These are phyloP conservation scores for Agapetus fuscipes DNA, from an alignment of 2,888 invertebrate species.

Conservation along the genomic window DNA sequence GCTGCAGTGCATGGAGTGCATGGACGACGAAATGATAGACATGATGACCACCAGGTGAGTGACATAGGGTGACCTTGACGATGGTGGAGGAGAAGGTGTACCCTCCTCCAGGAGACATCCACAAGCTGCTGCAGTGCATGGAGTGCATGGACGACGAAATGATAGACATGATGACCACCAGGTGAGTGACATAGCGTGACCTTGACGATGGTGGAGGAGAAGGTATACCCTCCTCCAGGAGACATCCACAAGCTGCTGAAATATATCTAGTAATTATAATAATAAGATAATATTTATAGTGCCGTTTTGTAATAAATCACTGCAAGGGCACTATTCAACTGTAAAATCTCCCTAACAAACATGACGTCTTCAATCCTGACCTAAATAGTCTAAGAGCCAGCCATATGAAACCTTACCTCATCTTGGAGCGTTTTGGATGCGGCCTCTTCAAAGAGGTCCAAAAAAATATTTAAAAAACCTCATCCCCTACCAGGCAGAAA, in stretches of 20 bases:
- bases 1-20: slow-evolving; percentile 36
- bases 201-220: slow-evolving; percentile 48
- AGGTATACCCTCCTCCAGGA: slow-evolving; percentile 44
- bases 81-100: slow-evolving; percentile 53
- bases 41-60: slow-evolving; percentile 31
- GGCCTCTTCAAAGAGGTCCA: no score
- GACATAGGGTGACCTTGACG: slow-evolving; percentile 25
- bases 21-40: slow-evolving; percentile 36
- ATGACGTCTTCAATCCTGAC: no score
- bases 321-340: no score
- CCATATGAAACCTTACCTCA: no score
- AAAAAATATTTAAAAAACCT: no score
- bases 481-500: no score
- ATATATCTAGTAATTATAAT: slow-evolving; percentile 36
- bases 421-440: no score
- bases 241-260: slow-evolving; percentile 42
- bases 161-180: slow-evolving; percentile 34
- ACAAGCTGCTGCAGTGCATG: slow-evolving; percentile 39
- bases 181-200: slow-evolving; percentile 21
- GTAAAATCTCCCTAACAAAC: no score
- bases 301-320: no score
- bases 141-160: slow-evolving; percentile 36
- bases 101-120: slow-evolving; percentile 39
- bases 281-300: no score
- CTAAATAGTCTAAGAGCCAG: no score